Evolutionary conservation across 1,140 invertebrate genomes (phyloP), one percentile per base, ranked within the genome.

Genomic region (Zaprionus inermis): DNA sequence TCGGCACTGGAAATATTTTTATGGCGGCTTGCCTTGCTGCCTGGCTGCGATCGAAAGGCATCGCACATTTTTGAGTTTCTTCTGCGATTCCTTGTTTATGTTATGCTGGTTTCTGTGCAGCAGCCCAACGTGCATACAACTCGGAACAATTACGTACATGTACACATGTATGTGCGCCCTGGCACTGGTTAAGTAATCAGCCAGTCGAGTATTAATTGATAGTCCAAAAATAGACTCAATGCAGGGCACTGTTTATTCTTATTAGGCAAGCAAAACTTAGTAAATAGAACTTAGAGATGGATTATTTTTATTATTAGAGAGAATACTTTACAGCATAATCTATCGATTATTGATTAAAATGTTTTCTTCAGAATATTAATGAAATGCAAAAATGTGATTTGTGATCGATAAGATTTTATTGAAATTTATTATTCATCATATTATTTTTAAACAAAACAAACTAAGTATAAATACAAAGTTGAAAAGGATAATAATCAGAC

Each of bases 31-130:
- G 71, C 60, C 18, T 49, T 11, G 44, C 44, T 20, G 38, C 38
- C 16, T 44, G 38, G n/a, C 38, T 61, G 75, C 84, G 83, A 88
- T 88, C 83, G 79, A 88, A 85, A 88, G 82, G 72, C 82, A 79
- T 88, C 58, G 24, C 70, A 72, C 38, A 58, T 10, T 65, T 72
- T 30, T 68, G 30, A 55, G 56, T 69, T 73, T 73, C 71, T 73
- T 73, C 65, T 28, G 71, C 22, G 60, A 61, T 57, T 69, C 65
- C 57, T 69, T 46, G 51, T n/a, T 7, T 24, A 18, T 16, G 7
- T 36, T 54, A 7, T 49, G 44, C 11, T 49, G 44, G 44, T 49
- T 49, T 18, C 44, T 49, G 16, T 49, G 44, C 44, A 49, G 18
- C 18, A 49, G 11, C 7, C 4, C 9, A 49, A 49, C 44, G 20